Evolutionary conservation across 2,888 invertebrate genomes (phyloP), one percentile per base, ranked within the genome.

Genomic region (Synanthedon vespiformis): DNA sequence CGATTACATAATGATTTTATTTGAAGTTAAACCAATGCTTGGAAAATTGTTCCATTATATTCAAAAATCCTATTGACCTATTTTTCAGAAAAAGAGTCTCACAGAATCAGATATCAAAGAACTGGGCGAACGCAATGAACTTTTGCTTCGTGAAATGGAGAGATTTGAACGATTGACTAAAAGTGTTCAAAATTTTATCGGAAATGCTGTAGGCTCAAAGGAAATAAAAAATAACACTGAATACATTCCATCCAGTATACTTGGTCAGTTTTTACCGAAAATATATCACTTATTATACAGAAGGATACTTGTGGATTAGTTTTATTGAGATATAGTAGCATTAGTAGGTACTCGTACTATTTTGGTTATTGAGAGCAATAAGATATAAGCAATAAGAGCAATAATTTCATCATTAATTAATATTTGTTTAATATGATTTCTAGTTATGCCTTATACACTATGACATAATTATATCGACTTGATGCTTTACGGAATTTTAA

Each of bases 81-180:
- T 34, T 34, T 34, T 59, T 10, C 61, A 91, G 89, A 92, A 91
- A 77, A 63, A 88, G 3, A 79, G 80, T 52, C 75, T 91, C 63
- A 89, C 89, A 0, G 89, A 90, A 49, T 77, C 77, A 0, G 92
- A 92, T 61, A 86, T 89, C 1, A 75, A 74, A 53, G 86, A 87
- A 58, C 68, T 92, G 10, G 88, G 89, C 40, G 82, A 88, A 41
- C 88, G 90, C 51, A 91, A 91, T 59, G 84, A 86, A 27, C 69
- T 89, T 54, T 72, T 92, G 0, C 88, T 90, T 52, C 77, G 85
- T 3, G 91, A 91, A 64, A 88, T 92, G 84, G 82, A 86, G 16
- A 81, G 90, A 47, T 89, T 92, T 56, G 91, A 92, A 58, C 77
- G 84, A 14, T 88, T 91, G 55, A 92, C 91, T 0, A 86, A 80